Percentiles rank a stretch among this genome's conserved stretches.
Evolutionary conservation across 2,797 vertebrate species (phyloP).

Genomic region (Microhierax caerulescens): DNA sequence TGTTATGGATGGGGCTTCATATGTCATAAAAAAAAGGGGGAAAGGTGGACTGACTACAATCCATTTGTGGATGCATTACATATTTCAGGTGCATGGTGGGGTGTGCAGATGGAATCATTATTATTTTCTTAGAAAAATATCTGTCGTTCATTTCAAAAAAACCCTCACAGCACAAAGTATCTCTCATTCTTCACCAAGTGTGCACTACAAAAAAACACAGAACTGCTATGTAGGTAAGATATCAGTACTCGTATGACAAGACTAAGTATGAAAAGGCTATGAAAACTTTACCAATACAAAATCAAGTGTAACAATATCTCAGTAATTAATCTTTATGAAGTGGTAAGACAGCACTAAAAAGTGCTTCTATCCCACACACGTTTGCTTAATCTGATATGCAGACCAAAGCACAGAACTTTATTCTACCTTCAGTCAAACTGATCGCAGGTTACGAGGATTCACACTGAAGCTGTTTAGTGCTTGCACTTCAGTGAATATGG

Average conservation of each 20-base stretch:
- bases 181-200: background rate
- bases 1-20: background rate
- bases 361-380: background rate
- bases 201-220: background rate
- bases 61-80: background rate
- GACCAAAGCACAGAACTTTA: background rate
- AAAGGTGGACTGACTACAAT: background rate
- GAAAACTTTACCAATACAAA: background rate
- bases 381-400: background rate
- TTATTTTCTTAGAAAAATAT: background rate
- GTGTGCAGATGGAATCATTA: background rate
- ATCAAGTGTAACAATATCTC: background rate
- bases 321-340: background rate
- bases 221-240: background rate
- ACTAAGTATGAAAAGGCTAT: background rate
- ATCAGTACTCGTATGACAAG: background rate
- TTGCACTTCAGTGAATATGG: background rate
- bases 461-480: background rate
- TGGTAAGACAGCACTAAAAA: background rate
- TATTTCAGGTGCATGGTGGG: background rate
- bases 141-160: background rate
- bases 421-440: background rate
- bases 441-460: background rate
- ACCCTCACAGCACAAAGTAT: background rate
- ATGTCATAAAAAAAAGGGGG: background rate